phyloP scores from a whole-genome alignment of 23 tunicate genomes.

The Botrylloides violaceus region DNA sequence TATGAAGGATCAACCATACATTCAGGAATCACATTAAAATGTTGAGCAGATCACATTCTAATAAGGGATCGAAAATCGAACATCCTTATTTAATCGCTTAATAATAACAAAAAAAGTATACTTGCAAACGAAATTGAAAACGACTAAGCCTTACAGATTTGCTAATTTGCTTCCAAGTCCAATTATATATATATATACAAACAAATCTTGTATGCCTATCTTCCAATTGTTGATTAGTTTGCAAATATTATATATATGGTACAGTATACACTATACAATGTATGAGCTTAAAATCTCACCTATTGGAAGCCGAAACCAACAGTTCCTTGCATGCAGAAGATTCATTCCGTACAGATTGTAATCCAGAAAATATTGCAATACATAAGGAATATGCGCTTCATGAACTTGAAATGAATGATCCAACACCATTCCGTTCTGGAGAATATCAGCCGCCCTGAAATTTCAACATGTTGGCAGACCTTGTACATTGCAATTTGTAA shows the following conservation, averaged over 20 bases:
- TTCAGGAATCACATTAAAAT: no score
- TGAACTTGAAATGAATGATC: constrained; percentile 59
- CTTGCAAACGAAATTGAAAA: background rate
- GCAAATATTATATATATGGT: no score
- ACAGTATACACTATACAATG: no score
- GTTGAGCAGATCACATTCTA: no score
- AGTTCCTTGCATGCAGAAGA: constrained; percentile 45
- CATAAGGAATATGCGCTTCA: constrained; percentile 82
- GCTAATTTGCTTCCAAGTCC: no score
- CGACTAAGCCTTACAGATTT: no score
- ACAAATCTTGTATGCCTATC: no score
- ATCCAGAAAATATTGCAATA: constrained; percentile 76
- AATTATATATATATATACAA: no score
- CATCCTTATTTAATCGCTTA: background rate
- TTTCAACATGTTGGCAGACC: background rate
- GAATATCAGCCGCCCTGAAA: constrained; percentile 56
- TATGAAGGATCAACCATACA: background rate
- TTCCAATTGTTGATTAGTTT: no score
- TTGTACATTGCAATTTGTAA: background rate
- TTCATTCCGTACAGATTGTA: constrained; percentile 93
- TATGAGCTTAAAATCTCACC: no score
- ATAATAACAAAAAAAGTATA: background rate
- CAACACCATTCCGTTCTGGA: constrained; percentile 75
- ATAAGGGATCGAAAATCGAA: no score
- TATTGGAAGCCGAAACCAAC: constrained; percentile 62